Base-by-base conservation (phyloP, 2,888 invertebrate species). In the Synanthedon tipuliformis region DNA sequence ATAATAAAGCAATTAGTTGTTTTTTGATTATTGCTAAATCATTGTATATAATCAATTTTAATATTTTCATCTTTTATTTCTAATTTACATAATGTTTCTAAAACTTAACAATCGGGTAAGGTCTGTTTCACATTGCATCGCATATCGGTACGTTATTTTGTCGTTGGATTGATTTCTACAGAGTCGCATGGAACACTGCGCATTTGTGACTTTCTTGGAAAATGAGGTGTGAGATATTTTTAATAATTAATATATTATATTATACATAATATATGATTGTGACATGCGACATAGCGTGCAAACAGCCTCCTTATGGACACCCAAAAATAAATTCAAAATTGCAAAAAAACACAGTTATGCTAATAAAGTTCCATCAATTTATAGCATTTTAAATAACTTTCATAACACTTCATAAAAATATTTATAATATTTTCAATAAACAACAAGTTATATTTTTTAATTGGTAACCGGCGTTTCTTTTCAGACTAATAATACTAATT, bases 381-480 rank as follows among this genome's bases (percentile, higher is more conserved):
- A 70, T 57, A 69, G 73, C 69, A 71, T 77, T 78, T 78, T 71
- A 76, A 78, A 81, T 74, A 56, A 80, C 66, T 78, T 81, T 75
- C 76, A 73, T 80, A 85, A 85, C 84, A 84, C 78, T 78, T 81
- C 67, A 75, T 81, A 76, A 77, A 79, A 72, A 66, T 81, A 81
- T 78, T 81, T 75, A 83, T 78, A 81, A 77, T 78, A 83, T 81
- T 76, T 78, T 86, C 82, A 87, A 84, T 85, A 84, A 84, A 80
- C 85, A 87, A 87, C 86, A 85, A 85, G 79, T 82, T 77, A 83
- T 84, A 84, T 76, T 80, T 84, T 82, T 83, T 34, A 34, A 86
- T 81, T 87, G 87, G 87, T 87, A 87, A 87, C 87, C 87, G 85
- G 85, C 86, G 86, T 82, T 87, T 86, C 73, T 78, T 84, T 79